Evolutionary conservation across 2,113 vertebrate genomes (phyloP), one percentile per base, ranked within the genome.

Genomic region (Symphodus melops): DNA sequence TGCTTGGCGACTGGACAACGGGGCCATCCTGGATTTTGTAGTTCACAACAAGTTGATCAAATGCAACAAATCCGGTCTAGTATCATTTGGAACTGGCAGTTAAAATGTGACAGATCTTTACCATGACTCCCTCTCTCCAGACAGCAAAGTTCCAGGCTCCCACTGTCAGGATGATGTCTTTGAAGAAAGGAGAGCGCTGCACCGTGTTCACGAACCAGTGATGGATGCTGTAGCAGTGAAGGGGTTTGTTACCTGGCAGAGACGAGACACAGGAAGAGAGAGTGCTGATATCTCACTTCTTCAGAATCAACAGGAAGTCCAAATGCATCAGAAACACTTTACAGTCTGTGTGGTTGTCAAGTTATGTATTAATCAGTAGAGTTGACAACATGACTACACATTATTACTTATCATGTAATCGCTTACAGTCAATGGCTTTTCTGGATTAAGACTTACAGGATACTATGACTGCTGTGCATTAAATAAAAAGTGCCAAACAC

Each of bases 151-250:
- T 95, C 92, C 85, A 95, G 12, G 94, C 94, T 51, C 96, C 96
- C 1, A 94, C 55, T 0, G 95, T 96, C 83, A 99, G 94, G 82
- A 98, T 13, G 46, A 97, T 92, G 76, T 98, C 95, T 46, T 93
- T 92, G 75, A 96, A 97, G 90, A 99, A 98, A 0, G 97, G 97
- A 4, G 97, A 99, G 48, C 93, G 91, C 79, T 95, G 95, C 3
- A 97, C 67, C 0, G 95, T 96, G 62, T 95, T 94, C 23, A 99
- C 93, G 10, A 71, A 3, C 67, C 94, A 92, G 0, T 94, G 92
- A 56, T 97, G 96, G 53, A 92, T 23, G 0, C 23, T 55, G 0
- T 90, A 92, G 41, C 85, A 77, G 37, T 86, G 58, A 23, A 86
- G 80, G 2, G 93, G 92, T 37, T 92, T 94, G 8, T 84, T 21